Percentiles rank a stretch among this genome's conserved stretches.
These are phyloP conservation scores for rat (Rattus norvegicus) DNA, from an alignment of 2,113 vertebrate genomes.

Conservation along the genomic window DNA sequence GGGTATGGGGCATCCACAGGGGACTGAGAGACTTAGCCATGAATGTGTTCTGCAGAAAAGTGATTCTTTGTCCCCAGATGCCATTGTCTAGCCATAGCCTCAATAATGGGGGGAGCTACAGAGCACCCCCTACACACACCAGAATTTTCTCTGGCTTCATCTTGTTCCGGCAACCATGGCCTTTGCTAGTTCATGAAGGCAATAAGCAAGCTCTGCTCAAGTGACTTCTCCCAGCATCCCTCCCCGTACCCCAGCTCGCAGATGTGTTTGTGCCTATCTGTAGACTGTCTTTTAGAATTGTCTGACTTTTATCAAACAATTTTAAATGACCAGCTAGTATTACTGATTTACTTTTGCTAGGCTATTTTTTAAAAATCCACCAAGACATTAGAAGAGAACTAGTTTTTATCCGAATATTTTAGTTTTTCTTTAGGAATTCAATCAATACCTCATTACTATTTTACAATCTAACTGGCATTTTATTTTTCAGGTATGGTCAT, in stretches of 20 bases:
- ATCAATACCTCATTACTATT: neutral
- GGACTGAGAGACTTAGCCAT: too few species aligned
- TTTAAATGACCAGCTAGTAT: neutral
- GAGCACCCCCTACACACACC: too few species aligned
- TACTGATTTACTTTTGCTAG: neutral
- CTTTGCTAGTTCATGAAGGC: neutral
- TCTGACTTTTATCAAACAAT: neutral
- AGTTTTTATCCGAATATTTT: constrained; percentile 49
- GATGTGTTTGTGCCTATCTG: neutral
- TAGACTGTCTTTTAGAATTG: neutral
- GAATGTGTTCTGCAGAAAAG: too few species aligned
- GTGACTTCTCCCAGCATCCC: neutral
- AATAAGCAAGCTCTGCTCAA: neutral
- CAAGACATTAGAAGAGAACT: neutral
- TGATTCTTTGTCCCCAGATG: too few species aligned
- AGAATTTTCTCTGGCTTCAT: neutral
- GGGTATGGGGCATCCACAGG: neutral
- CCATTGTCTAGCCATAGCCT: neutral
- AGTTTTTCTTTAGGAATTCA: constrained; percentile 34
- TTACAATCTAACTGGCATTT: constrained; percentile 16
- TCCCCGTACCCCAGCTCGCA: neutral
- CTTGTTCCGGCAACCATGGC: neutral
- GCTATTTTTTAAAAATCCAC: constrained; percentile 31
- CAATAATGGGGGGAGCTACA: neutral
- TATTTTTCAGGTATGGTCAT: constrained; percentile 91